A percentile compares a stretch with the other conserved stretches of the same genome.
These are phyloP conservation scores for Laupala kohalensis DNA, from an alignment of 1,140 invertebrate genomes.

Conservation along the genomic window DNA sequence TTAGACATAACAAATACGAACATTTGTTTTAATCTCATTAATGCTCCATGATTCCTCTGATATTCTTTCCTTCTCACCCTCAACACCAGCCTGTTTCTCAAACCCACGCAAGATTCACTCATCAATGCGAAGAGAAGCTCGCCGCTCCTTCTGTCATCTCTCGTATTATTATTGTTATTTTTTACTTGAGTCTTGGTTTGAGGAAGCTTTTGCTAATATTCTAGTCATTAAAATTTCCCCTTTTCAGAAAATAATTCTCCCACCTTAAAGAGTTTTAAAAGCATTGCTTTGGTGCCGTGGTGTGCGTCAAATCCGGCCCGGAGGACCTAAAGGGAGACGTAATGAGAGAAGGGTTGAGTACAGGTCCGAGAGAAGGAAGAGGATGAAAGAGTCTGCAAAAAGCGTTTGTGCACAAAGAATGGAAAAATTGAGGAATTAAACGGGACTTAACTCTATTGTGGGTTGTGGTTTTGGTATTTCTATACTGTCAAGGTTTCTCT, in stretches of 20 bases:
- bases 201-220: neutral
- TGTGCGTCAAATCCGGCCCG: neutral
- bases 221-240: neutral
- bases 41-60: no score
- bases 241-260: neutral
- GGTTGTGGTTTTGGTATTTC: neutral
- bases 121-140: no score
- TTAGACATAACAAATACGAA: no score
- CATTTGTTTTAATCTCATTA: no score
- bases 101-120: no score
- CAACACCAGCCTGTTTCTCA: no score
- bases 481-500: neutral
- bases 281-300: no score
- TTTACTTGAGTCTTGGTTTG: neutral
- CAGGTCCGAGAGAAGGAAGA: neutral
- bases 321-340: no score
- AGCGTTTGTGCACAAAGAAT: neutral
- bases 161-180: neutral
- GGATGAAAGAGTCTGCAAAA: neutral
- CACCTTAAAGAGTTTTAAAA: neutral
- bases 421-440: neutral
- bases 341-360: no score
- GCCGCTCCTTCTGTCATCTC: neutral
- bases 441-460: neutral
- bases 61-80: no score